These are phyloP conservation scores for Mobula hypostoma DNA, from an alignment of 2,113 vertebrate genomes.

Conservation along the genomic window DNA sequence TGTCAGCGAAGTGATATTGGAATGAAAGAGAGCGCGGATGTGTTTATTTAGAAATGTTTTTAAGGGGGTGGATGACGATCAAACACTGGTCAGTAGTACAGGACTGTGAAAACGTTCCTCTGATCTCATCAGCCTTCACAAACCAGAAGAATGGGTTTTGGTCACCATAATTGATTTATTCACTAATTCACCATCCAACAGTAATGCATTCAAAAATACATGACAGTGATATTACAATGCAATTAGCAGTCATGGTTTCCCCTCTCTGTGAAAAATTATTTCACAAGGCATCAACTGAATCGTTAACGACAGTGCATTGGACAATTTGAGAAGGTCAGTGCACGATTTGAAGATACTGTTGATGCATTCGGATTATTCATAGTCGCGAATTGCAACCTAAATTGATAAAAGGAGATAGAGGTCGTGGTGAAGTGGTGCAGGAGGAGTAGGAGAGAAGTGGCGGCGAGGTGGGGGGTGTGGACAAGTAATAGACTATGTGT, in stretches of 20 bases:
- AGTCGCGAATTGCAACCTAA: constrained; percentile 5
- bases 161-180: constrained; percentile 31
- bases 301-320: background rate
- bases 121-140: background rate
- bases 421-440: no score
- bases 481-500: no score
- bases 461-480: no score
- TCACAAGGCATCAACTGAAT: constrained; percentile 18
- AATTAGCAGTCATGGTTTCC: constrained; percentile 19
- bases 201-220: constrained; percentile 25
- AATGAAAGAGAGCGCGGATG: background rate
- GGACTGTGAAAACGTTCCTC: background rate
- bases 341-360: background rate
- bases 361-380: constrained; percentile 15
- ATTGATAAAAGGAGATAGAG: background rate
- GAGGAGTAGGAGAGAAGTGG: no score
- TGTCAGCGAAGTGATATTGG: constrained; percentile 71
- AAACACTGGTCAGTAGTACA: background rate
- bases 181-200: constrained; percentile 17
- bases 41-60: background rate
- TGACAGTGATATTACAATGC: constrained; percentile 34
- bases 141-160: background rate
- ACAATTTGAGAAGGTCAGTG: constrained; percentile 29
- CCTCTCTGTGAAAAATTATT: background rate
- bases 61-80: background rate